Evolutionary conservation across 2,888 invertebrate genomes (phyloP), one percentile per base, ranked within the genome.

Genomic region (Eristalis arbustorum): DNA sequence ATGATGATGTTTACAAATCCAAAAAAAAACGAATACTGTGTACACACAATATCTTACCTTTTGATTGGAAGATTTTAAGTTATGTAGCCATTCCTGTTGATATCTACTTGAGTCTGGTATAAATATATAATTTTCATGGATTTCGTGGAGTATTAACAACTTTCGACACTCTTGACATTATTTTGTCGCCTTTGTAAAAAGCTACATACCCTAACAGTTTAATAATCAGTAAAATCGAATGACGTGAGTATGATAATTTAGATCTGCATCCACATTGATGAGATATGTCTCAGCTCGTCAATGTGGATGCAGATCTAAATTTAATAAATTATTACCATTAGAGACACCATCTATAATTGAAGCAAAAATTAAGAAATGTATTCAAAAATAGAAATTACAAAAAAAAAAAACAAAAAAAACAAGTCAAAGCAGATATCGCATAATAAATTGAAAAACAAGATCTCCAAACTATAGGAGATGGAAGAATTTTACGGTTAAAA

Each of bases 261-360:
- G 31, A 31, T 31, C 31, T 31, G 31, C 31, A 31, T 31, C 31
- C 31, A 31, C 31, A 31, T 31, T 31, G 6, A 31, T 31, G 31
- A 6, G 31, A 4, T 49, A 49, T 2, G 49, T 1, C 59, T 2
- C 13, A 67, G 4, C n/a, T 23, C 14, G 49, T 25, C 28, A 28
- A 5, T 49, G 25, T 25, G 11, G n/a, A 67, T 67, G 49, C 67
- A 67, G n/a, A 67, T 67, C 67, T 67, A 49, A 28, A 67, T 14
- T 49, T 28, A 49, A 49, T 49, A 42, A 40, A 25, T 14, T 25
- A 23, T 49, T 13, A 66, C 49, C 25, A 67, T 49, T 14, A 67
- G 10, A 28, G 49, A 25, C 49, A 67, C 25, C 23, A 49, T 49
- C 28, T 42, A 28, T 49, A 67, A 49, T 31, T 18, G 49, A 49